phyloP scores from a whole-genome alignment of 2,888 invertebrate species.

The Deroplatys truncata region DNA sequence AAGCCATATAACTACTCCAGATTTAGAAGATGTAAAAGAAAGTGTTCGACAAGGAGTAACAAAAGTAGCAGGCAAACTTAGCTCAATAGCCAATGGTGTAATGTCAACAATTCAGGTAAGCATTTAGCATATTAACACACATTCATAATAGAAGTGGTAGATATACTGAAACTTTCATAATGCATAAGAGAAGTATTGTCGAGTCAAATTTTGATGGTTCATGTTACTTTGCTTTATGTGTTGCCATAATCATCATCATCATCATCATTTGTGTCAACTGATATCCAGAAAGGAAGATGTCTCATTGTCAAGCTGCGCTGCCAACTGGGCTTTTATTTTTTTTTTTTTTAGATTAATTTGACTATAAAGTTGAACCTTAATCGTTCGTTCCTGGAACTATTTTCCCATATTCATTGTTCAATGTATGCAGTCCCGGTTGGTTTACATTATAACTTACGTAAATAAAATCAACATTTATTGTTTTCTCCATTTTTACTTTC shows the following conservation, averaged over 20 bases:
- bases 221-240: neutral
- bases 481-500: too few relatives aligned
- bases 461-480: too few relatives aligned
- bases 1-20: conserved; percentile 49
- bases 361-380: too few relatives aligned
- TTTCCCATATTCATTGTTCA: too few relatives aligned
- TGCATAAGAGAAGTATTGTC: neutral
- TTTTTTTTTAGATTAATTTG: too few relatives aligned
- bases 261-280: too few relatives aligned
- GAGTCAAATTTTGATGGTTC: neutral
- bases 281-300: too few relatives aligned
- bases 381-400: too few relatives aligned
- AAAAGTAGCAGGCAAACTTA: conserved; percentile 94
- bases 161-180: neutral
- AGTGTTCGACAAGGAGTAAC: conserved; percentile 95
- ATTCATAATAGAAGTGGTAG: neutral
- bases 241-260: neutral
- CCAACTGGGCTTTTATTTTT: too few relatives aligned
- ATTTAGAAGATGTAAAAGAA: conserved; percentile 95
- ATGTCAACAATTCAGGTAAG: conserved; percentile 86
- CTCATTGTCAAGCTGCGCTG: too few relatives aligned
- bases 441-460: too few relatives aligned
- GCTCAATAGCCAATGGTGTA: conserved; percentile 89
- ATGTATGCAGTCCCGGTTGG: too few relatives aligned
- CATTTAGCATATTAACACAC: neutral